Evolutionary conservation across 2,113 vertebrate genomes (phyloP), one percentile per base, ranked within the genome.

Genomic region (Calidris pygmaea): DNA sequence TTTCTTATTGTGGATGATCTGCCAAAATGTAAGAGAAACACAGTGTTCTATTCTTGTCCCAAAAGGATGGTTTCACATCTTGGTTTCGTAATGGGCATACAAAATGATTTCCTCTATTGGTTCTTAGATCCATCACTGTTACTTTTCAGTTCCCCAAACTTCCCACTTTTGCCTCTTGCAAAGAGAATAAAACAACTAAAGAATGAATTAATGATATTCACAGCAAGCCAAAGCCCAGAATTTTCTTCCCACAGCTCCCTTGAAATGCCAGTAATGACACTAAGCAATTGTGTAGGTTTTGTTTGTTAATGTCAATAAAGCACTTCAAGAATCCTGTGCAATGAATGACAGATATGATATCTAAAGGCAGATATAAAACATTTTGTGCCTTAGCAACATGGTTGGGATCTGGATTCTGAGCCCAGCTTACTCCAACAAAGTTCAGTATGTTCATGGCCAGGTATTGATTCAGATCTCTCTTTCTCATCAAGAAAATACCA

Each of bases 301-400:
- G 8, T 76, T 96, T 91, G 41, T 85, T 94, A 86, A 83, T 88
- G n/a, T 86, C 87, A 73, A 66, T 63, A 84, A 73, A 87, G 21
- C n/a, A 12, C 43, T 92, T 81, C 32, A 80, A 85, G 55, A 85
- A 76, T 80, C 29, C 16, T 86, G 37, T 35, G 29, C 32, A 52
- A 22, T 59, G 59, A 86, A 80, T 74, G 72, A 90, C 59, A 90
- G 32, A 45, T 77, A 70, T 34, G 17, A 50, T 84, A 45, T 74
- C 53, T 72, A 52, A 85, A 91, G 58, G 48, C n/a, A 82, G 43
- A 43, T 56, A 32, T 24, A 55, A 91, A 85, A 55, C 14, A 67
- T 66, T 66, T 79, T 62, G 14, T 93, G 34, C 66, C 43, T 65
- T 86, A 59, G 22, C 73, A 89, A 52, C 39, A 18, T 48, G 30